Evolutionary conservation across 2,888 invertebrate genomes (phyloP).

Genomic region (Stramonita haemastoma): DNA sequence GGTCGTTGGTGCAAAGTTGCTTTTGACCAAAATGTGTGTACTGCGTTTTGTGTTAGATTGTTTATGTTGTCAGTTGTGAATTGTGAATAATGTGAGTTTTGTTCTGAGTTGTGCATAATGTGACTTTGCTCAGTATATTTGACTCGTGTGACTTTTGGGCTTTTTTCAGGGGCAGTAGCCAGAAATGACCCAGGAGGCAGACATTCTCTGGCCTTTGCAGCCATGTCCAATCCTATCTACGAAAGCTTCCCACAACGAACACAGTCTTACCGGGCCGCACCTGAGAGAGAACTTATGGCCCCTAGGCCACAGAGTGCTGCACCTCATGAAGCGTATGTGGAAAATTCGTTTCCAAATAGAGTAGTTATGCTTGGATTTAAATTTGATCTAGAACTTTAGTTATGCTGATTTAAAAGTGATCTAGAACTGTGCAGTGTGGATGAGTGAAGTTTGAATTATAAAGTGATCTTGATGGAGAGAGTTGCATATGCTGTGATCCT

Average conservation of each 20-base stretch:
- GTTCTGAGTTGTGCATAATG: not conserved
- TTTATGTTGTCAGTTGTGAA: not conserved
- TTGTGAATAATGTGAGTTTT: not conserved
- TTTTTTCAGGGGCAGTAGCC: slow-evolving; percentile 42
- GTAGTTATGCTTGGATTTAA: too few relatives aligned
- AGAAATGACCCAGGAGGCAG: slow-evolving; percentile 49
- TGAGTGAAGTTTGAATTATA: too few relatives aligned
- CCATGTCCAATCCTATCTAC: slow-evolving; percentile 52
- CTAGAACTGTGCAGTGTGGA: too few relatives aligned
- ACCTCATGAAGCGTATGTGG: slow-evolving; percentile 54
- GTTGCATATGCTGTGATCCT: too few relatives aligned
- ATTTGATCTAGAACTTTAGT: too few relatives aligned
- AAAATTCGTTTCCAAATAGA: too few relatives aligned
- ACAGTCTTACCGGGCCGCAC: slow-evolving; percentile 63
- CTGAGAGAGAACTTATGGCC: slow-evolving; percentile 52
- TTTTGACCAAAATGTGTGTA: too few relatives aligned
- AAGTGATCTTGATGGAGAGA: too few relatives aligned
- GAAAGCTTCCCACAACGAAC: slow-evolving; percentile 54
- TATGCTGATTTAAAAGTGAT: too few relatives aligned
- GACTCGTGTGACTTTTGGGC: not conserved
- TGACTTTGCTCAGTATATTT: not conserved
- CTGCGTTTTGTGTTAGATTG: too few relatives aligned
- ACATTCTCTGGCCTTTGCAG: slow-evolving; percentile 60
- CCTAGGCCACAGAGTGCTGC: slow-evolving; percentile 59
- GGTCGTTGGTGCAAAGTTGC: too few relatives aligned